phyloP scores from a whole-genome alignment of 2,797 vertebrate species.

The Alosa sapidissima region DNA sequence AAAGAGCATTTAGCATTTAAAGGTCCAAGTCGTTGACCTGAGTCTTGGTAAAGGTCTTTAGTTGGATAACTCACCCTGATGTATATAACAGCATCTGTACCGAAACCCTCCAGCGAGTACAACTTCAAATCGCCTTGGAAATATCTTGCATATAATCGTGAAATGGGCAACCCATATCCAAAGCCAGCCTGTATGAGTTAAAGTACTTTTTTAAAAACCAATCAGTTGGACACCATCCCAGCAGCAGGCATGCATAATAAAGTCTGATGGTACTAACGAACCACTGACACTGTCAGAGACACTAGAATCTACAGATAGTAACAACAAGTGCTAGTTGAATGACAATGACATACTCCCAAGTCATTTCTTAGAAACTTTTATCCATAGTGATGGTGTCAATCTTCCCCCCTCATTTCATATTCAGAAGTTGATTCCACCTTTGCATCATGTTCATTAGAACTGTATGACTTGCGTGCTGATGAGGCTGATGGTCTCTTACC shows the following conservation, averaged over 20 bases:
- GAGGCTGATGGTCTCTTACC: constrained; percentile 67
- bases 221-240: background rate
- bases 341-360: background rate
- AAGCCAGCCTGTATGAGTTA: constrained; percentile 86
- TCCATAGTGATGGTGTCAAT: background rate
- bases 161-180: constrained; percentile 95
- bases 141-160: constrained; percentile 94
- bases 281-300: background rate
- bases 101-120: constrained; percentile 95
- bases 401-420: background rate
- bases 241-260: background rate
- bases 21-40: background rate
- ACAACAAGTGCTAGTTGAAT: background rate
- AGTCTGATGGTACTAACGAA: background rate
- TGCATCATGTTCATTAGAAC: background rate
- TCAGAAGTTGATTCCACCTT: background rate
- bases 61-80: constrained; percentile 59
- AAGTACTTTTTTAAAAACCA: background rate
- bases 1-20: background rate
- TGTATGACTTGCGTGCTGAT: background rate
- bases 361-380: background rate
- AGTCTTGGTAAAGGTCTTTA: background rate
- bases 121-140: constrained; percentile 97
- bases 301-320: background rate
- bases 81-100: constrained; percentile 93